Evolutionary conservation across 2,888 invertebrate genomes (phyloP), one percentile per base, ranked within the genome.

Genomic region (Frankliniella intonsa): DNA sequence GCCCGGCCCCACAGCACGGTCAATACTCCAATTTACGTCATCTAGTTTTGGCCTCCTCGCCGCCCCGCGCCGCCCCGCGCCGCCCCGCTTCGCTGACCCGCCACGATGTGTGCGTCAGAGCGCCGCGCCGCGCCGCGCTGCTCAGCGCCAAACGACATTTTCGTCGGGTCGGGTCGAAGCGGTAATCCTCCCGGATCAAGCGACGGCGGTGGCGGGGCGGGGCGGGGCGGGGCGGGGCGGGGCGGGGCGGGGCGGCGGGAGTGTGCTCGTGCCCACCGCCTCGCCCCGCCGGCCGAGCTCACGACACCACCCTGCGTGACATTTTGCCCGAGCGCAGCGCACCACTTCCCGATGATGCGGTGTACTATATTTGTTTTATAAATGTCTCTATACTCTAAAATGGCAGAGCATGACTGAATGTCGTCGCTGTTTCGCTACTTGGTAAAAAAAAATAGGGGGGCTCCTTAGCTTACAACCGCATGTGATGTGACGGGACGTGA

Each of bases 21-120:
- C 69, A 76, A 76, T 76, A 76, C 69, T 10, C 69, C 69, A 76
- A 76, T 76, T 76, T 76, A 76, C 69, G 69, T 76, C 69, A 76
- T 76, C 69, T 76, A 76, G 69, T 22, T 9, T 1, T n/a, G 22
- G 69, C 55, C 69, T 25, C 69, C 69, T 9, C 69, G 25, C 25
- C 69, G 7, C 69, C 69, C 14, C 69, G 25, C 69, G 22, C 69
- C 69, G 69, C 69, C 22, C 69, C 65, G n/a, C 65, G 19, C 65
- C n/a, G n/a, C n/a, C n/a, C n/a, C n/a, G n/a, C n/a, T 25, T 12
- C 69, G 69, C 8, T 76, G 69, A 55, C 55, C 55, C 17, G 22
- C 22, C 69, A 76, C 25, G 69, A 8, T 38, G 38, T 19, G 69
- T 76, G 69, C 69, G 69, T 76, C 69, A 76, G n/a, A 55, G 55